A percentile compares a stretch with the other conserved stretches of the same genome.
Conservation (phyloP, 2,797 vertebrate genomes). For the Poecilia velifera region DNA sequence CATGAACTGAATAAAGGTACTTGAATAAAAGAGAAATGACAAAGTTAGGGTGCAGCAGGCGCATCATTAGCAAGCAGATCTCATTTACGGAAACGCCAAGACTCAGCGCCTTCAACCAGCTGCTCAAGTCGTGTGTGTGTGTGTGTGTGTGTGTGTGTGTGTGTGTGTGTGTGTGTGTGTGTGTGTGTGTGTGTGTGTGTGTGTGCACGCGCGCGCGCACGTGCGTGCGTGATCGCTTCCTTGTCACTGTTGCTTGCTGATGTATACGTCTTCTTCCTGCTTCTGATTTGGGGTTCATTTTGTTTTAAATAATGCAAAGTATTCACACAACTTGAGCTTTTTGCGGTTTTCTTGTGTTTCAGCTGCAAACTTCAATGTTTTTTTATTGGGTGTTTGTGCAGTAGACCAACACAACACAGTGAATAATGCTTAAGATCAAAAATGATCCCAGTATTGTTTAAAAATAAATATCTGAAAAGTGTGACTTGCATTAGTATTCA, state of each 20-base stretch:
- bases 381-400: neutral
- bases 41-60: neutral
- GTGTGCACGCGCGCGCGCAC: neutral
- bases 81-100: slow-evolving; percentile 9
- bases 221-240: neutral
- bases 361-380: neutral
- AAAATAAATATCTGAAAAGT: neutral
- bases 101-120: slow-evolving; percentile 4
- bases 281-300: neutral
- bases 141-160: neutral
- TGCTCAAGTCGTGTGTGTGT: neutral
- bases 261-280: neutral
- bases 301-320: neutral
- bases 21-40: slow-evolving; percentile 13
- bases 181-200: neutral
- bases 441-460: neutral
- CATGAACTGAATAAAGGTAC: neutral
- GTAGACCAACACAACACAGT: neutral
- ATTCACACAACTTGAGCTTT: neutral
- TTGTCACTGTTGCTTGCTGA: neutral
- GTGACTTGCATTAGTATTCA: neutral
- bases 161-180: neutral
- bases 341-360: neutral
- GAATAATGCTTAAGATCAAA: neutral
- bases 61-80: slow-evolving; percentile 26